Evolutionary conservation across 2,888 invertebrate genomes (phyloP).

Genomic region (Torymus aiolomorphi): DNA sequence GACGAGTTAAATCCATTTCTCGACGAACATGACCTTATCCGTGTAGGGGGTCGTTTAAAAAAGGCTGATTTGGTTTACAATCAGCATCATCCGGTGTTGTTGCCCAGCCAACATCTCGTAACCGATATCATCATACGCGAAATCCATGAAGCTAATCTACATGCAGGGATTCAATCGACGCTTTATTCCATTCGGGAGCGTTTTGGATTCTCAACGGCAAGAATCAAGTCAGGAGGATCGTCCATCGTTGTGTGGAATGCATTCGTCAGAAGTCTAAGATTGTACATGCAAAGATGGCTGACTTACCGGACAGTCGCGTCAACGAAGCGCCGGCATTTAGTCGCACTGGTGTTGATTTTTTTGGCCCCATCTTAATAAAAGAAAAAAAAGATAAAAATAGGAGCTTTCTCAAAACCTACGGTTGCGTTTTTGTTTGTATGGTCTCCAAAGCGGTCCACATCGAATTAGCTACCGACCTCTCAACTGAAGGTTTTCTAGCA

Average conservation of each 20-base stretch:
- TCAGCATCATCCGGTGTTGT: too few relatives aligned
- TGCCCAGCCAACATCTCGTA: too few relatives aligned
- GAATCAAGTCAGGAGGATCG: too few relatives aligned
- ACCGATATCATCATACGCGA: constrained; percentile 62
- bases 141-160: constrained; percentile 58
- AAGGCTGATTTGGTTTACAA: too few relatives aligned
- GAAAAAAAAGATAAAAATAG: too few relatives aligned
- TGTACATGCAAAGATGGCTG: not conserved
- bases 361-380: not conserved
- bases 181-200: not conserved
- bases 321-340: not conserved
- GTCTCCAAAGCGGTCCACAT: constrained; percentile 54
- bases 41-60: too few relatives aligned
- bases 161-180: constrained; percentile 62
- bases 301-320: too few relatives aligned
- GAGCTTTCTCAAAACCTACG: not conserved
- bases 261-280: not conserved
- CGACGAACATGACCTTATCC: too few relatives aligned
- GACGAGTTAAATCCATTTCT: too few relatives aligned
- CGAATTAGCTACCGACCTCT: constrained; percentile 58
- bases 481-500: constrained; percentile 58
- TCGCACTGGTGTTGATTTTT: not conserved
- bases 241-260: too few relatives aligned
- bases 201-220: too few relatives aligned
- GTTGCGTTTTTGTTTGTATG: too few relatives aligned